These are phyloP conservation scores for Lasioglossum figueresi DNA, from an alignment of 2,888 invertebrate species.

Conservation along the genomic window DNA sequence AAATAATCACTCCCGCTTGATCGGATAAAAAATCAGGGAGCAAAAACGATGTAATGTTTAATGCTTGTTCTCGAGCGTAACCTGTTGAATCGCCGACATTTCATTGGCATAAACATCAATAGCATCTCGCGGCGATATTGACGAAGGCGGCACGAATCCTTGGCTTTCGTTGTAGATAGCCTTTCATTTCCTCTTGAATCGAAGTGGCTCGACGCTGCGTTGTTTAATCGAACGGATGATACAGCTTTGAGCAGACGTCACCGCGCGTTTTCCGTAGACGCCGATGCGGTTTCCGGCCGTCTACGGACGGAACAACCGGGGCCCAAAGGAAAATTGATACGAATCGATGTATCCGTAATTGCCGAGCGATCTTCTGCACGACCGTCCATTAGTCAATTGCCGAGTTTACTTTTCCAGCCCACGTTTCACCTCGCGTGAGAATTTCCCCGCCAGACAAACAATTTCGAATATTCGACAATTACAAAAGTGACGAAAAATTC, in stretches of 20 bases:
- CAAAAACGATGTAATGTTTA: slow-evolving; percentile 3
- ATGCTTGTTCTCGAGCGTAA: slow-evolving; percentile 46
- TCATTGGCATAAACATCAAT: slow-evolving; percentile 38
- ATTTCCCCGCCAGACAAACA: background rate
- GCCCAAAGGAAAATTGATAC: slow-evolving; percentile 18
- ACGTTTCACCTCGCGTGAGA: background rate
- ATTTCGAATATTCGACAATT: background rate
- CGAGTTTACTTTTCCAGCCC: background rate
- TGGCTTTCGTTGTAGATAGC: background rate
- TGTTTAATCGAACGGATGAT: slow-evolving; percentile 53
- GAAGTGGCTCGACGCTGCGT: slow-evolving; percentile 10
- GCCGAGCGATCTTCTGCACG: slow-evolving; percentile 11
- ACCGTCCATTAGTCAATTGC: slow-evolving; percentile 31
- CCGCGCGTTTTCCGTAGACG: background rate
- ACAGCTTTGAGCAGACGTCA: slow-evolving; percentile 10
- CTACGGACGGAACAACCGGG: slow-evolving; percentile 22
- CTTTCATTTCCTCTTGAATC: slow-evolving; percentile 7
- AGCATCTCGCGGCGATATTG: slow-evolving; percentile 21
- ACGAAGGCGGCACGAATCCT: slow-evolving; percentile 5
- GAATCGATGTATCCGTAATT: slow-evolving; percentile 30
- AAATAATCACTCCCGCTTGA: background rate
- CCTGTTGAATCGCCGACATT: slow-evolving; percentile 68
- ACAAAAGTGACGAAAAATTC: no score
- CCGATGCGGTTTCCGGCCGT: slow-evolving; percentile 10
- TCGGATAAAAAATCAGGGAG: background rate